Base-by-base conservation (phyloP, 2,888 invertebrate species). In the Phlogophora meticulosa region DNA sequence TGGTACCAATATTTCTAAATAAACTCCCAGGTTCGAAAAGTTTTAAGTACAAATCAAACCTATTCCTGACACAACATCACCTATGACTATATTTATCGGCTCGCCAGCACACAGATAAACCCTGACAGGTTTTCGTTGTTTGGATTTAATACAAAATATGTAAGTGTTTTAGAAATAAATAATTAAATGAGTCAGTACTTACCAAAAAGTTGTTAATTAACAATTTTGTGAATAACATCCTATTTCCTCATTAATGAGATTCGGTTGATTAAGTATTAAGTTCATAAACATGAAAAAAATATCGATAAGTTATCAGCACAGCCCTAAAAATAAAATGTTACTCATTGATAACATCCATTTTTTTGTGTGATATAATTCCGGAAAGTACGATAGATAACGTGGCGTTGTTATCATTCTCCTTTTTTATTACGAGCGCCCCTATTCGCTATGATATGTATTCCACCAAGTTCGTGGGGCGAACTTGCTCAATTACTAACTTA, bases 251-350 rank as follows among this genome's bases (percentile, higher is more conserved):
- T 53, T 65, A 65, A 65, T 53, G 28, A 71, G 42, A 45, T 40
- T 11, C 45, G 10, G 34, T 28, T 67, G 22, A 61, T 24, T 43
- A 51, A 20, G 10, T 48, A 53, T 62, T 61, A 20, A 34, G 52
- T 56, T 28, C 55, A 72, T n/a, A 67, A 56, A 22, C 24, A 59
- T 20, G 42, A 53, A 22, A 55, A 49, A 65, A 32, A 20, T 9
- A 46, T 36, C 52, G 78, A 78, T 75, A 72, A 60, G 58, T 45
- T 76, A 72, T 78, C 78, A 72, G 42, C 36, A 20, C 22, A 55
- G 13, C 17, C 22, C 67, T 67, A 64, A 59, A 67, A 62, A 72
- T 78, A 78, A 62, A 64, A 40, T 10, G 9, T 49, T 34, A 53
- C 24, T 73, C 42, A 58, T 53, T 24, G 42, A 58, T 61, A 53